Evolutionary conservation across 1,140 invertebrate species (phyloP), one percentile per base, ranked within the genome.

Genomic region (Trachelipus rathkii): DNA sequence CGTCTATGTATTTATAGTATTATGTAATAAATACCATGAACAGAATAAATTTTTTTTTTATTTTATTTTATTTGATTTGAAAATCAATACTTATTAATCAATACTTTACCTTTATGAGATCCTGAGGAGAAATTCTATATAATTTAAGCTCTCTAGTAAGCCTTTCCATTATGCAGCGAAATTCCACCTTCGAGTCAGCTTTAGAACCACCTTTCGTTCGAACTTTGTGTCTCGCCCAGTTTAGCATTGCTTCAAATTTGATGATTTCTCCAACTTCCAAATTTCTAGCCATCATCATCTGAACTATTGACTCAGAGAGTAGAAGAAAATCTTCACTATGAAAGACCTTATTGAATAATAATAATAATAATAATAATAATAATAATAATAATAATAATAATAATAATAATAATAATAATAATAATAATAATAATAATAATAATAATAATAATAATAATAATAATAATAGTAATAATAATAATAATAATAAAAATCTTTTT

Each of bases 211-310:
- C 86, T 60, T 77, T 87, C 84, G 90, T 89, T 46, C 83, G 82
- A 77, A 94, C 93, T 85, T 93, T 93, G 84, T 94, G 89, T 71
- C 90, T 89, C 4, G 94, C 92, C 95, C 95, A 97, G 24, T 88
- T 89, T 10, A 95, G 87, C 94, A 97, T 97, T 0, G 93, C 93
- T 86, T 96, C 93, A 83, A 97, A 97, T 85, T 96, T 97, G 15
- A 90, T 88, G n/a, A 96, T 91, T 85, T 97, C 95, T 0, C 92
- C 89, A 15, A 95, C 91, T 50, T 83, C 80, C 68, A 95, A 87
- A 82, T 92, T 91, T 78, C 89, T 89, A 84, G 91, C 92, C 92
- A 97, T 95, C 77, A 96, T 95, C 92, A 94, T 94, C 84, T 94
- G 93, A 0, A 97, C 93, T 93, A 96, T 95, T 0, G 93, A 95